Base-by-base conservation (phyloP, 1,140 invertebrate genomes). In the Leptoteleia sp. region DNA sequence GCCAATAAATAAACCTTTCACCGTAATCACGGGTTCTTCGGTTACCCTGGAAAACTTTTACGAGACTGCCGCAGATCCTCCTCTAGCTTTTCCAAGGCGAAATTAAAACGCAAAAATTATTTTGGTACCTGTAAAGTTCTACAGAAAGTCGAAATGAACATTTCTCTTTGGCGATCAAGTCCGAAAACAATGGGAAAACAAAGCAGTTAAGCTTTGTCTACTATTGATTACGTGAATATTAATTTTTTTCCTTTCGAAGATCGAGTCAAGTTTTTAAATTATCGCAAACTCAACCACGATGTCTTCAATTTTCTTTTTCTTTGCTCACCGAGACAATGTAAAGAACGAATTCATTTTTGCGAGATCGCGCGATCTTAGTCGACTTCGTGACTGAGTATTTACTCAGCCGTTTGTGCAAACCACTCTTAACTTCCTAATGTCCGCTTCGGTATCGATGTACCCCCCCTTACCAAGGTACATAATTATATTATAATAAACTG, bases 401-500 rank as follows among this genome's bases (percentile, higher is more conserved):
- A 85, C 84, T 86, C 85, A 89, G 85, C 75, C 75, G 72, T 85
- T 85, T 84, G 64, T 61, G 67, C 45, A 43, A 62, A 62, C 64
- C 70, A 59, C 48, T 65, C 64, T 62, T 65, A 71, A 57, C 57
- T 72, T 73, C 42, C 68, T 55, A 37, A 67, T 71, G 71, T 75
- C 50, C 48, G 71, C 57, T 67, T 55, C 15, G 61, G 22, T 54
- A 82, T 81, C 76, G 57, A 79, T 82, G 65, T 81, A 75, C 77
- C 72, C 72, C 72, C 47, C 76, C 86, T 81, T n/a, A n/a, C 73
- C 80, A 83, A 85, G 87, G 84, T 86, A 89, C 88, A 85, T 89
- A 88, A 89, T 89, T 89, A 88, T 89, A 89, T 86, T 89, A 89
- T 88, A 89, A 89, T 89, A 89, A 89, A 89, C 83, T 89, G 85